Evolutionary conservation across 1,140 invertebrate species (phyloP), one percentile per base, ranked within the genome.

Genomic region (Camponotus floridanus): DNA sequence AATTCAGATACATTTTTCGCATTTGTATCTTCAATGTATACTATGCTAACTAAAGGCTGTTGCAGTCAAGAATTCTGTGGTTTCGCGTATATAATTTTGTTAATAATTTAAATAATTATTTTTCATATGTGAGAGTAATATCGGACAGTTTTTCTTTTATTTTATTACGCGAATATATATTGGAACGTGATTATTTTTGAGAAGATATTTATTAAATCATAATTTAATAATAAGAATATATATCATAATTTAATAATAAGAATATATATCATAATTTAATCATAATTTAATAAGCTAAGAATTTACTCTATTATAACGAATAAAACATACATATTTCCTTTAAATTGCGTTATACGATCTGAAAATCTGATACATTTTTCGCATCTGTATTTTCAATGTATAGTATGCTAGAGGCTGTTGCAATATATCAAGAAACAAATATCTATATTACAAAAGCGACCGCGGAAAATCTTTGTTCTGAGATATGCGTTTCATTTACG

Each of bases 401-500:
- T 48, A 61, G 31, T n/a, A 33, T 71, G 59, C 26, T 71, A 26
- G 26, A 81, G 67, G 51, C n/a, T 59, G 33, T 18, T 59, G 26
- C 79, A 33, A 51, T 51, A 18, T 42, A 59, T 0, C 55, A 48
- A 73, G 68, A 31, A 83, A 74, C 79, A 83, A 83, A 73, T 74
- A 61, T 83, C 79, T 83, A 45, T 61, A 48, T 73, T 73, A 81
- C 67, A 61, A 83, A 83, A 55, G 79, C 79, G 39, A 83, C 68
- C 51, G 79, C 57, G 79, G 68, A 36, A 74, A 83, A 83, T 61
- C 79, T 74, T 73, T 74, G 79, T 59, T 62, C 68, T 48, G 31
- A 83, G 68, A 83, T 73, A 83, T 83, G 79, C 79, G 68, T 83
- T 83, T 83, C 79, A 83, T 83, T 83, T 83, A 73, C 79, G 79